Conservation (phyloP, 2,888 invertebrate genomes). For the Phortica okadai region DNA sequence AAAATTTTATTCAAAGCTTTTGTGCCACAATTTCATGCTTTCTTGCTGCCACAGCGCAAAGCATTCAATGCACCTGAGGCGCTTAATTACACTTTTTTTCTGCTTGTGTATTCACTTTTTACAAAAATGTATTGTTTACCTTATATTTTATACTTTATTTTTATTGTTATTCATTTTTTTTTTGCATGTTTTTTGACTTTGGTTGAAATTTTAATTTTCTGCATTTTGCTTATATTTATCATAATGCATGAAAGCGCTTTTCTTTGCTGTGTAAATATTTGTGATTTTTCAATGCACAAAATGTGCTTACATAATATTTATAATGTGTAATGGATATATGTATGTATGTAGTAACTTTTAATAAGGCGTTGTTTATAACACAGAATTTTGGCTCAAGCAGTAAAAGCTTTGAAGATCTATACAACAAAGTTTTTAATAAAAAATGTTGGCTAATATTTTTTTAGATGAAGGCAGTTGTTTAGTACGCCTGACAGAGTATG, state of each 20-base stretch:
- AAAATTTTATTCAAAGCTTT: constrained; percentile 6
- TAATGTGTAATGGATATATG: neutral
- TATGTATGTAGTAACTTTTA: no score
- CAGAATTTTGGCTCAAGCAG: no score
- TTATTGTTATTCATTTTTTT: constrained; percentile 13
- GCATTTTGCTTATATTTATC: neutral
- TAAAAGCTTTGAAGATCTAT: no score
- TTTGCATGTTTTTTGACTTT: neutral
- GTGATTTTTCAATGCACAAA: neutral
- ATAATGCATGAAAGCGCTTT: neutral
- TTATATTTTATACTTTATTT: neutral
- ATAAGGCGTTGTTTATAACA: no score
- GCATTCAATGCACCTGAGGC: constrained; percentile 52
- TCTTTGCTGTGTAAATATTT: constrained; percentile 6
- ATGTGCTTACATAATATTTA: neutral
- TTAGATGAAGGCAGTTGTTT: no score
- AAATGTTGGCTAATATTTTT: no score
- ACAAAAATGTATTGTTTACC: neutral
- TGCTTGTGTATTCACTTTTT: neutral
- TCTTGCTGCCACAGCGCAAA: constrained; percentile 24
- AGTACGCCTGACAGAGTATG: no score
- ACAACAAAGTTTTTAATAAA: no score
- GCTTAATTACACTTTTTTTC: constrained; percentile 26
- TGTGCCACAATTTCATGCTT: constrained; percentile 31
- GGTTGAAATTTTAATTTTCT: constrained; percentile 25